Evolutionary conservation across 1,140 invertebrate genomes (phyloP).

Genomic region (Drosophila takahashii): DNA sequence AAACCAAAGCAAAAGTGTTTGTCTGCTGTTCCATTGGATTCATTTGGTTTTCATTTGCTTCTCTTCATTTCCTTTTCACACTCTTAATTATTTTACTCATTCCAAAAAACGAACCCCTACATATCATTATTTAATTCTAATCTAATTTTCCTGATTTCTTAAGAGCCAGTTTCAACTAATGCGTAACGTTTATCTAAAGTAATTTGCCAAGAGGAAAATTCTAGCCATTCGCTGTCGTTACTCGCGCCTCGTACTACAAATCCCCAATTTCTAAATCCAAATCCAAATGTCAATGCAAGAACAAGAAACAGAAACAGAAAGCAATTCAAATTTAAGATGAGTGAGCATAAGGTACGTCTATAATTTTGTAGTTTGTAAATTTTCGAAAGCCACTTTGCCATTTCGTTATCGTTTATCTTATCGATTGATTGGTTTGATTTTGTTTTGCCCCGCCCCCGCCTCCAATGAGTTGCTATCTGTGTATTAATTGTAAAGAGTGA

Average conservation of each 20-base stretch:
- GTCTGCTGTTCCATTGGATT: slow-evolving; percentile 70
- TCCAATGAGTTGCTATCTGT: slow-evolving; percentile 29
- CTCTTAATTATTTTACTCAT: not conserved
- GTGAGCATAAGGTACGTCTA: slow-evolving; percentile 84
- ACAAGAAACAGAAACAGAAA: slow-evolving; percentile 79
- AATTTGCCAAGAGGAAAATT: slow-evolving; percentile 49
- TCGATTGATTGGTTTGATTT: slow-evolving; percentile 50
- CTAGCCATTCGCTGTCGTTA: slow-evolving; percentile 52
- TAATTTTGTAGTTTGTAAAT: slow-evolving; percentile 60
- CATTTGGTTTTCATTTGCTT: slow-evolving; percentile 19
- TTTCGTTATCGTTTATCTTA: slow-evolving; percentile 59
- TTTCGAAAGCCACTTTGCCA: slow-evolving; percentile 46
- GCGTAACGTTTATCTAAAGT: slow-evolving; percentile 49
- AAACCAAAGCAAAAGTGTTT: slow-evolving; percentile 71
- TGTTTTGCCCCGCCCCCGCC: slow-evolving; percentile 26
- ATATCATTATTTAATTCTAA: slow-evolving; percentile 13
- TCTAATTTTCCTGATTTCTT: slow-evolving; percentile 25
- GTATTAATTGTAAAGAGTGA: slow-evolving; percentile 18
- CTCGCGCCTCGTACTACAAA: slow-evolving; percentile 57
- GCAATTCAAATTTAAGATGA: slow-evolving; percentile 79
- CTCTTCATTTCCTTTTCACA: slow-evolving; percentile 7
- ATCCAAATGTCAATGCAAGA: slow-evolving; percentile 52
- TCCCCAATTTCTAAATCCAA: slow-evolving; percentile 49
- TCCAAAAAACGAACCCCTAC: not conserved
- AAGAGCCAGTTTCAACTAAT: slow-evolving; percentile 55